These are phyloP conservation scores for Percopsis transmontana DNA, from an alignment of 2,113 vertebrate genomes.

Conservation along the genomic window DNA sequence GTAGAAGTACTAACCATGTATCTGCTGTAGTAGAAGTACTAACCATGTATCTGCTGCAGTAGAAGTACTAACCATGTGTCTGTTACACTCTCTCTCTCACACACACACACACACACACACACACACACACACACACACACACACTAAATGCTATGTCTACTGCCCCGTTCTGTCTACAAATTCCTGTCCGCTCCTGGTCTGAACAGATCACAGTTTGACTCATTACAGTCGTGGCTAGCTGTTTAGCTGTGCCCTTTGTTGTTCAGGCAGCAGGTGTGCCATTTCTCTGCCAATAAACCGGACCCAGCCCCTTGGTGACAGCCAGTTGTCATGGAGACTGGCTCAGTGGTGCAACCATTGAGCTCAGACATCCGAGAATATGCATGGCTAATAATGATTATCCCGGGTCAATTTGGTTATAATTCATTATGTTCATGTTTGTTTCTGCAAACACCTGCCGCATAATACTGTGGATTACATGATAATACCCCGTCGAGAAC, in stretches of 20 bases:
- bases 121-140: not conserved
- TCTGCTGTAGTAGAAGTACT: no score
- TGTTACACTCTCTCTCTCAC: not conserved
- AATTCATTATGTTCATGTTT: not conserved
- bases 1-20: no score
- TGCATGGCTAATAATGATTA: constrained; percentile 55
- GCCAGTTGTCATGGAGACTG: constrained; percentile 75
- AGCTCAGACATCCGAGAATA: constrained; percentile 31
- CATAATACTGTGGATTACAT: constrained; percentile 6
- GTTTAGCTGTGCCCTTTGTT: constrained; percentile 50
- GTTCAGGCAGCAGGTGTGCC: constrained; percentile 72
- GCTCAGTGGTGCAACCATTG: constrained; percentile 66
- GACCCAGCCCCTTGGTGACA: constrained; percentile 59
- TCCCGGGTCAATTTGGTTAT: constrained; percentile 15
- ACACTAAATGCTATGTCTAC: not conserved
- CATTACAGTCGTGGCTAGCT: constrained; percentile 43
- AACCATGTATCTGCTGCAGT: no score
- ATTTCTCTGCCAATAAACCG: constrained; percentile 58
- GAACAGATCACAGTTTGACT: constrained; percentile 14
- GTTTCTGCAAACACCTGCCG: not conserved
- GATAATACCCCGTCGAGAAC: not conserved
- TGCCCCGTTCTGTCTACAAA: not conserved
- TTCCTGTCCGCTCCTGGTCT: not conserved
- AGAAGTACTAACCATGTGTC: no score
- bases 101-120: not conserved